Base-by-base conservation (phyloP, 1,140 invertebrate species). In the Scaptomyza graminum region DNA sequence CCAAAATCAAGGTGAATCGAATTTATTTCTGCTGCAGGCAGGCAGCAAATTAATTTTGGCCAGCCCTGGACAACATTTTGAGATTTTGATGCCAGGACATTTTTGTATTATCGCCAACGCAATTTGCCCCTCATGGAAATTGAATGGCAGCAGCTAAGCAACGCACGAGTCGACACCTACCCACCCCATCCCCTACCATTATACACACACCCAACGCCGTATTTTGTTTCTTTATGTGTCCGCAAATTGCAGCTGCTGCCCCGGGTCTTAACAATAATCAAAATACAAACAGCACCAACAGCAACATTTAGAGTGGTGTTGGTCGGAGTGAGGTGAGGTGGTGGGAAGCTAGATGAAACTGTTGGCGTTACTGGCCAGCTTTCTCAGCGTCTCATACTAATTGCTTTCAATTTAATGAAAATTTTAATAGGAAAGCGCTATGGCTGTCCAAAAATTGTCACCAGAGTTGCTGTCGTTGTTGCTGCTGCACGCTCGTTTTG, bases 361-460 rank as follows among this genome's bases (percentile, higher is more conserved):
- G 44, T 46, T 39, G 15, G 37, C 15, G 39, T 47, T 51, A 57
- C 68, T 73, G 43, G 62, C 15, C 25, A 12, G 28, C n/a, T 12
- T 41, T 15, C 25, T 44, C 43, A 16, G 52, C 28, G 50, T 68
- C 75, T 44, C 65, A 61, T 76, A 79, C 82, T 87, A 87, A 87
- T 87, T 87, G 82, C 82, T 88, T 88, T 87, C 78, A 88, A 88
- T 87, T 88, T 88, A 87, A 87, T 87, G 82, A 82, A 87, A 88
- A 87, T 87, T 88, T 87, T 87, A 87, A 87, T 87, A 82, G 82
- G 73, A 87, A 87, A 76, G 68, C 78, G 75, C 67, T 76, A 77
- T 72, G 68, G 62, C 68, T 79, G 78, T 65, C 68, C 82, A 81
- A 71, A 76, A 87, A 74, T 79, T 57, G 81, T 85, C 54, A 57